Evolutionary conservation across 1,140 invertebrate species (phyloP), one percentile per base, ranked within the genome.

Genomic region (Oryctes rhinoceros): DNA sequence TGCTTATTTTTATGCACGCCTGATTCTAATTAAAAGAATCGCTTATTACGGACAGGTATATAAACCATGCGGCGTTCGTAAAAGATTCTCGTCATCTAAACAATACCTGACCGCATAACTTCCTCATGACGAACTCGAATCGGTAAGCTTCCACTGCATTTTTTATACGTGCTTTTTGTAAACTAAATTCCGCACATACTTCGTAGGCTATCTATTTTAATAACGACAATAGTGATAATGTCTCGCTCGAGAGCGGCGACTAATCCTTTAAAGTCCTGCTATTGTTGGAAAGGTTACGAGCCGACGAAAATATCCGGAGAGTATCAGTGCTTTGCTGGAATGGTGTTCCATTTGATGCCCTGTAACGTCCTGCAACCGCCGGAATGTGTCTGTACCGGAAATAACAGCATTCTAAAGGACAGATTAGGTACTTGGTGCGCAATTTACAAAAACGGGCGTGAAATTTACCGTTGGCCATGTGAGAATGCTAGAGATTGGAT

Each of bases 341-440:
- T 48, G 47, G 47, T 78, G 67, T 85, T 84, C 37, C 85, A 86
- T 78, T 82, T 85, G 37, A 86, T 86, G 85, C 84, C 85, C 30
- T 86, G 85, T 78, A 85, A 86, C 74, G 84, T 85, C 81, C 82
- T 82, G 18, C 82, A 82, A 79, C 49, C 83, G 30, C 85, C 85
- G 20, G 83, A 83, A 81, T 86, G 85, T 71, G 59, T 82, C 81
- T 86, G 85, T 82, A 83, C 84, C 11, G 85, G 85, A 76, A 81
- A 81, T 49, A 86, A 83, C 81, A 85, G 79, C 79, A 85, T 86
- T 53, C 76, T 86, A 74, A 86, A 86, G 75, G 85, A 86, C 78
- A 67, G 83, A 77, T 84, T 83, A 49, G 85, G 85, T 53, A 86
- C 85, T 82, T 86, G 85, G 85, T 86, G 85, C 78, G 84, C 85